Evolutionary conservation across 2,888 invertebrate genomes (phyloP).

Genomic region (Argyra leucocephala): DNA sequence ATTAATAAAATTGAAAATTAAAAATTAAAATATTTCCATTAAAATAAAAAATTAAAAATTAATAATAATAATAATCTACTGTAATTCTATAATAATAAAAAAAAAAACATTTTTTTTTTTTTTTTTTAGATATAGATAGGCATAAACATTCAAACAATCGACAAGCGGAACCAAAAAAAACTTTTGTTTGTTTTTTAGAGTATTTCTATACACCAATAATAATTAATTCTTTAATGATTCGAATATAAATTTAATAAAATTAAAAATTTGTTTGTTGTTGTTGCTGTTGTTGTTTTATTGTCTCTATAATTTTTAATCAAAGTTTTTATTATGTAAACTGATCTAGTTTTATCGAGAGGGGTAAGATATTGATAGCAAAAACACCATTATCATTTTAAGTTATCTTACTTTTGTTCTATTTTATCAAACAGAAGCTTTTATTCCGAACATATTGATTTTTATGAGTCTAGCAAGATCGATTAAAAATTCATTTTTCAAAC

Average conservation of each 20-base stretch:
- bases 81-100: neutral
- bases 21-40: neutral
- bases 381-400: no score
- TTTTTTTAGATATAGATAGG: conserved; percentile 33
- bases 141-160: conserved; percentile 23
- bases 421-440: no score
- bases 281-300: conserved; percentile 16
- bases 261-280: conserved; percentile 20
- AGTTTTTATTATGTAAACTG: no score
- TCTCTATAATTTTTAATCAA: no score
- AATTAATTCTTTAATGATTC: neutral
- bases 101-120: neutral
- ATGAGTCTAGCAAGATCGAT: no score
- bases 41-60: neutral
- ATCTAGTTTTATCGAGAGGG: no score
- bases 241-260: neutral
- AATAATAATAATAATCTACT: neutral
- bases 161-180: conserved; percentile 43
- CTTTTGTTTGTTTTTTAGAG: neutral
- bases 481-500: no score
- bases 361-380: no score
- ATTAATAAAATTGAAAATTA: conserved; percentile 12
- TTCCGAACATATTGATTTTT: no score
- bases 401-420: no score
- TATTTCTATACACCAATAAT: neutral